Conservation (phyloP, 1,140 invertebrate genomes). For the Arion vulgaris region DNA sequence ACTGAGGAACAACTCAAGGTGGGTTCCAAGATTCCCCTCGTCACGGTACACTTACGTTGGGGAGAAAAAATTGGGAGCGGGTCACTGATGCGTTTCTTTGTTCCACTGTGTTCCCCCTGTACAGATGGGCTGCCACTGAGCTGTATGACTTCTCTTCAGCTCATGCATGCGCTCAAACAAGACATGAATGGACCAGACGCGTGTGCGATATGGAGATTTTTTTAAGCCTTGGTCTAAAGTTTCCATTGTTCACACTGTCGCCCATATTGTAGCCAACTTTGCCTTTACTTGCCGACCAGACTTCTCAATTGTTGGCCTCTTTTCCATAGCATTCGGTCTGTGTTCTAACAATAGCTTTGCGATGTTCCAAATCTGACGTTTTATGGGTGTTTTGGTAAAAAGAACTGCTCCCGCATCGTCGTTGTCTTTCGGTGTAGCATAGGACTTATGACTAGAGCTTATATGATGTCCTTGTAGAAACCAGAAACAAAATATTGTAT, state of each 20-base stretch:
- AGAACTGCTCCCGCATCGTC: too few relatives aligned
- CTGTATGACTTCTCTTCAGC: slow-evolving; percentile 6
- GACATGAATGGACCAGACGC: neutral
- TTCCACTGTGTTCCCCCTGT: neutral
- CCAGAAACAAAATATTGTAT: too few relatives aligned
- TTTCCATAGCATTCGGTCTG: neutral
- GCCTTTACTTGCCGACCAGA: neutral
- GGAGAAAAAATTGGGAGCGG: neutral
- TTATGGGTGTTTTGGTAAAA: too few relatives aligned
- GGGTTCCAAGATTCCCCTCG: too few relatives aligned
- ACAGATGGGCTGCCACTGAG: slow-evolving; percentile 4
- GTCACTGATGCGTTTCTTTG: neutral
- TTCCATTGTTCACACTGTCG: neutral
- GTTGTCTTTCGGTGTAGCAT: too few relatives aligned
- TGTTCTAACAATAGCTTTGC: neutral
- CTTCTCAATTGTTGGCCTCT: neutral
- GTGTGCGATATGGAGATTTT: neutral
- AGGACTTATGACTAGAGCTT: too few relatives aligned
- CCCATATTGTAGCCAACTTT: neutral
- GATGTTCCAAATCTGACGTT: neutral
- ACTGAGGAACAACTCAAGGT: too few relatives aligned
- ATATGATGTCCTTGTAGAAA: too few relatives aligned
- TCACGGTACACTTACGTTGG: too few relatives aligned
- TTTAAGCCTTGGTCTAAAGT: neutral
- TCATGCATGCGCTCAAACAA: neutral